Base-by-base conservation (phyloP, 2,888 invertebrate species). In the Macroteleia sp. region DNA sequence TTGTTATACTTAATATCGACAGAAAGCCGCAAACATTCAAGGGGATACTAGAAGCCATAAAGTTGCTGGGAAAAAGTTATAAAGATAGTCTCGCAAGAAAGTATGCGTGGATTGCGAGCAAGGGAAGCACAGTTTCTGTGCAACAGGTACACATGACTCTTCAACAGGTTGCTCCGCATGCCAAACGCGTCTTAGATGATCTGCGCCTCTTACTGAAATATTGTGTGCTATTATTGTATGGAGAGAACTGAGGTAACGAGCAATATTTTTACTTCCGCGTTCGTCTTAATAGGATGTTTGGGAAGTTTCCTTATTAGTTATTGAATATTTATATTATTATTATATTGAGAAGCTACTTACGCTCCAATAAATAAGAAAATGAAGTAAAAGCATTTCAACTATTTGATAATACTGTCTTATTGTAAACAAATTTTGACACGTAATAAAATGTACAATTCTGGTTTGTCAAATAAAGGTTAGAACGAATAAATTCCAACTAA, bases 91-190 rank as follows among this genome's bases (percentile, higher is more conserved):
- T 73, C 66, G 59, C 32, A 32, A 67, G 59, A 78, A 84, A 81
- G 79, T 83, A 83, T 85, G 84, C 82, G 78, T 71, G 82, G 83
- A 83, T 85, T 80, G 85, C 82, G 84, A 84, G 82, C 83, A 83
- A 69, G 81, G 80, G 80, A 79, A 79, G 69, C 71, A 56, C 56
- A 76, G 62, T 70, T 67, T 73, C 71, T 44, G 61, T 76, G 85
- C 86, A 90, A 87, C 88, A 88, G 86, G 88, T 85, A 86, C 86
- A 85, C 85, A 85, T 86, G 86, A 86, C 87, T 85, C 85, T 88
- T 57, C 89, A 88, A 89, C 90, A 89, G 89, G 88, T 89, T 88
- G 87, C 86, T 89, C 86, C 86, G 85, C 87, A 85, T 85, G 84
- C 86, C 88, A 82, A 83, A 84, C 85, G 86, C 85, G 85, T 82